Evolutionary conservation across 2,113 vertebrate genomes (phyloP), one percentile per base, ranked within the genome.

Genomic region (Nothocercus nigrocapillus): DNA sequence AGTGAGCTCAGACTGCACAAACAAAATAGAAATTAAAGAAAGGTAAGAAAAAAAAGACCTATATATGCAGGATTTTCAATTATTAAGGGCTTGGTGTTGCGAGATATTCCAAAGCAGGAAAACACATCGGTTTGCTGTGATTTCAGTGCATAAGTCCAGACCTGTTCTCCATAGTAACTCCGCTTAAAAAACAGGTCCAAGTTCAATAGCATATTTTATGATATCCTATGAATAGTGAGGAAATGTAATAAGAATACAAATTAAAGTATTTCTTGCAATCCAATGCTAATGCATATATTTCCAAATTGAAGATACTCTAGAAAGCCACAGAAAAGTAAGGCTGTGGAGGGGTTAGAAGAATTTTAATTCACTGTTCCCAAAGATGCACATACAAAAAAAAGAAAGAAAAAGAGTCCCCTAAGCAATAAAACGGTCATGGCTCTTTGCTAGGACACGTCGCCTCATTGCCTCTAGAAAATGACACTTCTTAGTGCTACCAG

Each of bases 1-100:
- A 88, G 40, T 9, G 25, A 38, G 18, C 66, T 70, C 73, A 70
- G 34, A 45, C 0, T 74, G 40, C 19, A 66, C 77, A 82, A 85
- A 54, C 4, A 13, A 84, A 89, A 56, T 53, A 15, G 32, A 90
- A 90, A 78, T 70, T 74, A 85, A 88, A 64, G 32, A 27, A 74
- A 77, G 13, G 9, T 47, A 4, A 2, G 34, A 45, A 21, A n/a
- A 32, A 21, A 3, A 1, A 16, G n/a, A 59, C 53, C 0, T 2
- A 18, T 2, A 24, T 59, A 74, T 32, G 27, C 30, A 54, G 27
- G 21, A 74, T 66, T 93, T 76, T 90, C 38, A 62, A 11, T 82
- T 73, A 69, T 32, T 70, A 74, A 93, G 58, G 49, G 64, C 40
- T 85, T 61, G 58, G 44, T 38, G n/a, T 38, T n/a, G 7, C 13